A percentile compares a stretch with the other conserved stretches of the same genome.
These are phyloP conservation scores for Plestiodon gilberti DNA, from an alignment of 2,113 vertebrate genomes.

Conservation along the genomic window DNA sequence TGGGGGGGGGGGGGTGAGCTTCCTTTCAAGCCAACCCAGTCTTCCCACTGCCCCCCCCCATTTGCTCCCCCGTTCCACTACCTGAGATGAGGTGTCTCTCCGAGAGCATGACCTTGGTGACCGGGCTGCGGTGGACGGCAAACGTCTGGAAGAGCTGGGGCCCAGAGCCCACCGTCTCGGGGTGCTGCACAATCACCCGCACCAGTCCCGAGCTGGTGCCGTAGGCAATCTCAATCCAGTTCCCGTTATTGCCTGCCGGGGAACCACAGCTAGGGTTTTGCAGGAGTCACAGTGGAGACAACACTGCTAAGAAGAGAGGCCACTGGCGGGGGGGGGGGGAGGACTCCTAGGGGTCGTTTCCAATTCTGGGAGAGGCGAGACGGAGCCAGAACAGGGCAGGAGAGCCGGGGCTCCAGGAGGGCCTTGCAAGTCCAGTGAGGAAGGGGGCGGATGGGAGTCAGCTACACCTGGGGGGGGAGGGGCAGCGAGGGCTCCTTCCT, in stretches of 20 bases:
- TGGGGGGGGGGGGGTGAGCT: background rate
- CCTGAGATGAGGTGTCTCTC: conserved; percentile 92
- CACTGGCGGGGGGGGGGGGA: background rate
- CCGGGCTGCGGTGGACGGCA: conserved; percentile 90
- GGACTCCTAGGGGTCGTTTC: too few relatives aligned
- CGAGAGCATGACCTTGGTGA: conserved; percentile 92
- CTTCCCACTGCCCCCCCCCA: too few relatives aligned
- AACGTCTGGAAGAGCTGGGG: conserved; percentile 95
- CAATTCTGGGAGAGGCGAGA: background rate
- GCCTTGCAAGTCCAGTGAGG: background rate
- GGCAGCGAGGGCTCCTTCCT: background rate
- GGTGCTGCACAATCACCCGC: conserved; percentile 92
- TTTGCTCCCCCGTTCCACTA: conserved; percentile 1
- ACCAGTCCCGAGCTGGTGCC: conserved; percentile 90
- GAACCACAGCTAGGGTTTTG: rapidly evolving
- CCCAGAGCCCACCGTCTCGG: conserved; percentile 90
- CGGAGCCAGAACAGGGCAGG: background rate
- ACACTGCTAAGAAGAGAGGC: background rate
- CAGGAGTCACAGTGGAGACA: rapidly evolving
- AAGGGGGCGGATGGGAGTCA: background rate
- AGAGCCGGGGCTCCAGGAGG: too few relatives aligned
- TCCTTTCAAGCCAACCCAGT: background rate
- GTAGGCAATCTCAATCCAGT: conserved; percentile 94
- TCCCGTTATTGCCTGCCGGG: conserved; percentile 88
- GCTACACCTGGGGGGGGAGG: background rate